A percentile compares a stretch with the other conserved stretches of the same genome.
Evolutionary conservation across 2,113 vertebrate species (phyloP).

Genomic region (Sula dactylatra): DNA sequence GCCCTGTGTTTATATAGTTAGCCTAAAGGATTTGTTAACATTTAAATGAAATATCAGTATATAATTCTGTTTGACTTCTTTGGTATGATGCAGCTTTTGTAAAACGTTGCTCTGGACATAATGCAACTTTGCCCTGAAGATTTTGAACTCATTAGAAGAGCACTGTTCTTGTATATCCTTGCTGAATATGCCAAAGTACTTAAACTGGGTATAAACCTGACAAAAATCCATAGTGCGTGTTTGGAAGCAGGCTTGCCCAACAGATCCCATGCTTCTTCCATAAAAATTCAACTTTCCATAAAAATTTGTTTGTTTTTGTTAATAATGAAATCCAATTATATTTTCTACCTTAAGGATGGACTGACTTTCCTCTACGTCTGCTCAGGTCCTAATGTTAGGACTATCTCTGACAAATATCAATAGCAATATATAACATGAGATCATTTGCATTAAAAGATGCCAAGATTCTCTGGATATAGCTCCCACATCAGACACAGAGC

Average conservation of each 20-base stretch:
- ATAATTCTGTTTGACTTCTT: not conserved
- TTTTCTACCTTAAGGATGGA: not conserved
- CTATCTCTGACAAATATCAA: not conserved
- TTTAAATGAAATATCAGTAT: not conserved
- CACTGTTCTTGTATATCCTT: not conserved
- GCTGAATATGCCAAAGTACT: not conserved
- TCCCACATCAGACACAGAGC: not conserved
- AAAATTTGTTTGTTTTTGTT: not conserved
- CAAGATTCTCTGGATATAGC: not conserved
- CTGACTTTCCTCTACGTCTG: not conserved
- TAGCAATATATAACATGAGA: not conserved
- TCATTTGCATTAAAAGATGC: not conserved
- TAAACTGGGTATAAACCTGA: not conserved
- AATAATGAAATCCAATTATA: not conserved
- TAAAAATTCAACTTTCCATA: not conserved
- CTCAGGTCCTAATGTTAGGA: not conserved
- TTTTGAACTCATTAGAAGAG: not conserved
- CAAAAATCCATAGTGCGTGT: not conserved
- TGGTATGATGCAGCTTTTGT: not conserved
- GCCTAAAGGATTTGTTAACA: constrained; percentile 9
- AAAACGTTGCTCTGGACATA: not conserved
- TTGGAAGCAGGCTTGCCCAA: not conserved
- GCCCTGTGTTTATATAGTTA: not conserved
- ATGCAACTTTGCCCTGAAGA: not conserved
- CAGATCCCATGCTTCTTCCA: not conserved